These are phyloP conservation scores for Paradoxurus hermaphroditus DNA, from an alignment of 2,113 vertebrate species.

Conservation along the genomic window DNA sequence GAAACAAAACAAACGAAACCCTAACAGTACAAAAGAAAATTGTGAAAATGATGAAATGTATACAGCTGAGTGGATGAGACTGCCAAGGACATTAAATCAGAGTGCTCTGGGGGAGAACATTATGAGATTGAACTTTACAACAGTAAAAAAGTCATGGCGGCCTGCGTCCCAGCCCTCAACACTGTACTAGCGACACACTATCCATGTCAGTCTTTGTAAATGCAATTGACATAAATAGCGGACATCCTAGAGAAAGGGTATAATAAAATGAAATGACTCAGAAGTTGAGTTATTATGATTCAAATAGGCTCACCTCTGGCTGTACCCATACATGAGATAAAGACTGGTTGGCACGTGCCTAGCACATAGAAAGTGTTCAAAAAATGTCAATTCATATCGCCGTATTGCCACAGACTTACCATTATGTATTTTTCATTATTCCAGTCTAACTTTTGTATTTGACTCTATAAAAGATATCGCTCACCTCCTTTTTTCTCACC, in stretches of 20 bases:
- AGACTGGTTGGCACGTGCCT: background rate
- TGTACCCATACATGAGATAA: background rate
- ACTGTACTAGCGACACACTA: background rate
- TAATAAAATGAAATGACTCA: background rate
- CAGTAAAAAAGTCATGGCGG: background rate
- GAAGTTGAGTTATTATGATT: background rate
- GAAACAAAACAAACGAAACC: slow-evolving; percentile 15
- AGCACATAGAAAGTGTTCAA: background rate
- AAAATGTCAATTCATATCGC: background rate
- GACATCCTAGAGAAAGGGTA: background rate
- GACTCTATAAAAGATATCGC: background rate
- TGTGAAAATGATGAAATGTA: background rate
- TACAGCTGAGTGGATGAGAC: background rate
- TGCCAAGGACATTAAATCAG: background rate
- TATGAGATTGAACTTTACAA: background rate
- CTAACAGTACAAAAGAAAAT: background rate
- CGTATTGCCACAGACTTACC: background rate
- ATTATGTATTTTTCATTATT: background rate
- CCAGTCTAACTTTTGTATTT: background rate
- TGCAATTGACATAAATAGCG: background rate
- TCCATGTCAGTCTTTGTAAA: background rate
- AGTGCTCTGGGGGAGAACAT: background rate
- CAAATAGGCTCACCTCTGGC: background rate
- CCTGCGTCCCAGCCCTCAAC: background rate
- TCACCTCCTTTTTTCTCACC: background rate